Evolutionary conservation across 2,888 invertebrate species (phyloP), one percentile per base, ranked within the genome.

Genomic region (Diloba caeruleocephala): DNA sequence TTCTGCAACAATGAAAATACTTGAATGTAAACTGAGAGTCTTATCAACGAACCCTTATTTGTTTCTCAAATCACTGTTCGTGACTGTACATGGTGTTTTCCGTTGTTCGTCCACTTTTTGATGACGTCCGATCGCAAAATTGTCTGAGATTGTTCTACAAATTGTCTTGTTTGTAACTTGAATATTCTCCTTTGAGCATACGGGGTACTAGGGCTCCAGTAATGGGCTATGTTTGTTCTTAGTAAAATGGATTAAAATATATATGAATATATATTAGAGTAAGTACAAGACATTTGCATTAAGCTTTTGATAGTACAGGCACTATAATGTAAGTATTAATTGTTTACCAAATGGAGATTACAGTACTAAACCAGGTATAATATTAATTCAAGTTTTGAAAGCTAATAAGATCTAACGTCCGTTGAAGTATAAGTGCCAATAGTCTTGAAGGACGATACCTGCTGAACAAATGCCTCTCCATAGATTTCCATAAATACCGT

Each of bases 11-110:
- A 89, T 86, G 88, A 82, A 79, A 83, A 80, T 82, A 79, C 88
- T 88, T 82, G 79, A 85, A 82, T 85, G 78, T 84, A 79, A 85
- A 83, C 82, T 75, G 81, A 84, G 83, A 83, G 77, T 80, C 87
- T 89, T 89, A 89, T 89, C 88, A 75, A 75, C 63, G 76, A 77
- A 76, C 81, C 84, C 85, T 85, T 85, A 88, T 89, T 90, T 89
- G 89, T 86, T 86, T 79, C 78, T 71, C 72, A 78, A 82, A 87
- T 87, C 81, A 82, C 84, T 84, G 82, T 85, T 84, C 77, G 82
- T 79, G 81, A 81, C 78, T 86, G 81, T 73, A 79, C 74, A 81
- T 79, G 76, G 74, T 76, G 73, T 77, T 76, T 68, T 74, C 74
- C 25, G 51, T 70, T 67, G 65, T 71, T 71, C 56, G 48, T 65